Percentiles rank a stretch among this genome's conserved stretches.
Evolutionary conservation across 2,797 vertebrate genomes (phyloP).

Genomic region (Microcaecilia unicolor): DNA sequence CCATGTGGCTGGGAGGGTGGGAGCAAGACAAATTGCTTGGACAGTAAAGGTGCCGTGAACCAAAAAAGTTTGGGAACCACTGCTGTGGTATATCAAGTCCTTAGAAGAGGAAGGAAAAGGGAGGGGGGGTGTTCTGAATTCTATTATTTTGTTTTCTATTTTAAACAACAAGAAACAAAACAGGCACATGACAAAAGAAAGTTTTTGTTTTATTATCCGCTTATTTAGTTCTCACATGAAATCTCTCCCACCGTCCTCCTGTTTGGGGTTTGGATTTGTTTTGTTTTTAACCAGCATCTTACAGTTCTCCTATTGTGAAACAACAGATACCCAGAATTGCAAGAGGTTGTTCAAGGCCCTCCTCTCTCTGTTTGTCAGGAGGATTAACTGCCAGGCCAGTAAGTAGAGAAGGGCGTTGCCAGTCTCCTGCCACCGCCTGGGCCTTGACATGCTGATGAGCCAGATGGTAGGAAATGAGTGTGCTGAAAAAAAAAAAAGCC

Average conservation of each 20-base stretch:
- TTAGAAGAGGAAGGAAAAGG: no score
- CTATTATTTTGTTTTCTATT: slow-evolving; percentile 9
- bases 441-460: slow-evolving; percentile 38
- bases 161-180: slow-evolving; percentile 21
- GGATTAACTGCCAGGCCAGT: slow-evolving; percentile 49
- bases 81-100: no score
- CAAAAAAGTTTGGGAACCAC: no score
- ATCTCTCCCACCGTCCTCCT: slow-evolving; percentile 19
- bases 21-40: no score
- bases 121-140: slow-evolving; percentile 10
- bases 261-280: no score
- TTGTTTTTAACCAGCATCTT: slow-evolving; percentile 13
- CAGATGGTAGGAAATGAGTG: slow-evolving; percentile 51
- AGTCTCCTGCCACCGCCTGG: slow-evolving; percentile 8
- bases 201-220: slow-evolving; percentile 18
- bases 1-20: no score
- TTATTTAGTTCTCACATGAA: slow-evolving; percentile 30
- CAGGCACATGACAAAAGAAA: slow-evolving; percentile 30
- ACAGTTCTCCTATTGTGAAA: slow-evolving; percentile 26
- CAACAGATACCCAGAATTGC: slow-evolving; percentile 36
- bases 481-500: slow-evolving; percentile 14
- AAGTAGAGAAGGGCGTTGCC: slow-evolving; percentile 36
- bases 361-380: slow-evolving; percentile 32
- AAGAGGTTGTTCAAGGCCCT: slow-evolving; percentile 33
- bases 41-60: no score